Evolutionary conservation across 1,140 invertebrate species (phyloP).

Genomic region (Lucilia cuprina): DNA sequence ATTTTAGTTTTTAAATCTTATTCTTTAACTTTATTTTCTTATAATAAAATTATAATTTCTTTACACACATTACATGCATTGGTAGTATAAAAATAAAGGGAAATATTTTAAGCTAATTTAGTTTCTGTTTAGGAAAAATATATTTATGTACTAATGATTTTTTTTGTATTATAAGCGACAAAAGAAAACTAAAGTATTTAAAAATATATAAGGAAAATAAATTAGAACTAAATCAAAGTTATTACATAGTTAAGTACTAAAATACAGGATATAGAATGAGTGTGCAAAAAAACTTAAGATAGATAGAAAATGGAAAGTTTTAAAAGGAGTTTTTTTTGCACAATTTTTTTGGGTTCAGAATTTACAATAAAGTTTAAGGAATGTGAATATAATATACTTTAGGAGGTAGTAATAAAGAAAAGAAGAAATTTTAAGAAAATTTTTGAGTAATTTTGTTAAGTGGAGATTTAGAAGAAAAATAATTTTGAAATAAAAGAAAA

Average conservation of each 20-base stretch:
- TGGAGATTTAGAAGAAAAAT: no score
- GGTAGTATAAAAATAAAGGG: neutral
- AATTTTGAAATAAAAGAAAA: no score
- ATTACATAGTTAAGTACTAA: neutral
- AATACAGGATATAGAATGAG: neutral
- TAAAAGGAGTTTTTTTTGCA: neutral
- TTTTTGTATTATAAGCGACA: neutral
- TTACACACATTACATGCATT: neutral
- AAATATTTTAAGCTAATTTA: conserved; percentile 10
- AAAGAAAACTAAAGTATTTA: neutral
- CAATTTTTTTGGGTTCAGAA: no score
- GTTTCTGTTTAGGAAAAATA: neutral
- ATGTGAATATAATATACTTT: neutral
- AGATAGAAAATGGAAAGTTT: neutral
- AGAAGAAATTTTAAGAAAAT: no score
- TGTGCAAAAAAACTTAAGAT: neutral
- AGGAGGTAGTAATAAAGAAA: no score
- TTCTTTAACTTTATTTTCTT: neutral
- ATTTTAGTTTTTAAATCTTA: no score
- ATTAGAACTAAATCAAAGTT: neutral
- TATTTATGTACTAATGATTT: neutral
- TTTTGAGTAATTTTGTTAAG: no score
- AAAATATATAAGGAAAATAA: neutral
- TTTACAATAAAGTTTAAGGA: neutral
- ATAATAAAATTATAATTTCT: neutral